These are phyloP conservation scores for Aplodontia rufa DNA, from an alignment of 2,113 vertebrate genomes.

Conservation along the genomic window DNA sequence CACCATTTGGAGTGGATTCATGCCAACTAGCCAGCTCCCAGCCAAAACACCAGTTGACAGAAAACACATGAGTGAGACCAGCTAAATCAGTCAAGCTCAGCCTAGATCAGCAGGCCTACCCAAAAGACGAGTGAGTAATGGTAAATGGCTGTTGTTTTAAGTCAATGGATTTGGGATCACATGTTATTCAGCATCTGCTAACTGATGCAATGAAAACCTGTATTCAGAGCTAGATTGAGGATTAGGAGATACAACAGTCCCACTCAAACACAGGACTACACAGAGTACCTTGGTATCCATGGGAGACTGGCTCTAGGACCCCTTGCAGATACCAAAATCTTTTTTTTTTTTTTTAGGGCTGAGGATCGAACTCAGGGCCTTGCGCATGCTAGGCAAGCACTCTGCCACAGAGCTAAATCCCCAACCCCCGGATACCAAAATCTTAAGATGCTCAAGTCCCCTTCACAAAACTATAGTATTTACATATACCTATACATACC, in stretches of 20 bases:
- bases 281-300: no score
- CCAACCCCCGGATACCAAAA: no score
- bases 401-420: no score
- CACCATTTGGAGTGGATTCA: not conserved
- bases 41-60: not conserved
- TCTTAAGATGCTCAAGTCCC: not conserved
- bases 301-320: not conserved
- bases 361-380: no score
- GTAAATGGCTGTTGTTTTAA: not conserved
- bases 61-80: not conserved
- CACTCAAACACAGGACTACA: not conserved
- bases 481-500: not conserved
- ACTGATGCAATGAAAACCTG: not conserved
- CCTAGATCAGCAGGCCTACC: not conserved
- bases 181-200: slow-evolving; percentile 7
- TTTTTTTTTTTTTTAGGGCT: no score
- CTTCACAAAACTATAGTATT: not conserved
- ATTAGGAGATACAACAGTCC: not conserved
- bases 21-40: not conserved
- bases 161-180: not conserved
- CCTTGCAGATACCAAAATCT: not conserved
- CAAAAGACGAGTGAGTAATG: not conserved
- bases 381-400: no score
- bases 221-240: not conserved
- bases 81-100: not conserved